Conservation (phyloP, 2,797 vertebrate genomes). For the Enteromius radiatus region DNA sequence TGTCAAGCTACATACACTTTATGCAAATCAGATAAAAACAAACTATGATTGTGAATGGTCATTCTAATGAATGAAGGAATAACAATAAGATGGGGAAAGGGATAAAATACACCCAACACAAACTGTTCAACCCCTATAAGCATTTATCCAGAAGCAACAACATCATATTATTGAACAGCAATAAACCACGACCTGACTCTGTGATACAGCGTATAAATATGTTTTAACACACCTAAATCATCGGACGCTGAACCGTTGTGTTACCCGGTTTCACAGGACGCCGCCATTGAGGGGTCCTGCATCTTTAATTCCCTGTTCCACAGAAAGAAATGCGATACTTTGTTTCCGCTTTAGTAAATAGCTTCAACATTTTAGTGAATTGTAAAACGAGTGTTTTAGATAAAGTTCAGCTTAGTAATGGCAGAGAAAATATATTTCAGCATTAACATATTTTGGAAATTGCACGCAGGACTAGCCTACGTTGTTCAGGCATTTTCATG, state of each 20-base stretch:
- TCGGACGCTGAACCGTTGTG: constrained; percentile 17
- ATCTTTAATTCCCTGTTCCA: constrained; percentile 23
- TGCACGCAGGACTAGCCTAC: background rate
- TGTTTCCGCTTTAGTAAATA: background rate
- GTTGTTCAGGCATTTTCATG: constrained; percentile 52
- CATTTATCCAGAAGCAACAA: background rate
- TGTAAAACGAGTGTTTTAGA: background rate
- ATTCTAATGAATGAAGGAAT: background rate
- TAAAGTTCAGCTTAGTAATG: background rate
- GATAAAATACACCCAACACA: background rate
- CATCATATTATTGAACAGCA: background rate
- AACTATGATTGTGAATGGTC: background rate
- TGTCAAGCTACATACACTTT: background rate
- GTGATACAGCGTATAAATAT: background rate
- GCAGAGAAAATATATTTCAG: background rate
- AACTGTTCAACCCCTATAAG: background rate
- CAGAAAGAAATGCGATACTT: background rate
- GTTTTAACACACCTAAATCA: constrained; percentile 4
- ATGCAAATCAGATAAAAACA: background rate
- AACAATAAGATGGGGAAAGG: background rate
- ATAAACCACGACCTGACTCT: background rate
- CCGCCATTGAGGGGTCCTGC: constrained; percentile 68
- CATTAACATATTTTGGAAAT: background rate
- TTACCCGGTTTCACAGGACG: constrained; percentile 62
- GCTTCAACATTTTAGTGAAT: background rate